A percentile compares a stretch with the other conserved stretches of the same genome.
These are phyloP conservation scores for Andrena chrysosceles DNA, from an alignment of 2,888 invertebrate species.

Conservation along the genomic window DNA sequence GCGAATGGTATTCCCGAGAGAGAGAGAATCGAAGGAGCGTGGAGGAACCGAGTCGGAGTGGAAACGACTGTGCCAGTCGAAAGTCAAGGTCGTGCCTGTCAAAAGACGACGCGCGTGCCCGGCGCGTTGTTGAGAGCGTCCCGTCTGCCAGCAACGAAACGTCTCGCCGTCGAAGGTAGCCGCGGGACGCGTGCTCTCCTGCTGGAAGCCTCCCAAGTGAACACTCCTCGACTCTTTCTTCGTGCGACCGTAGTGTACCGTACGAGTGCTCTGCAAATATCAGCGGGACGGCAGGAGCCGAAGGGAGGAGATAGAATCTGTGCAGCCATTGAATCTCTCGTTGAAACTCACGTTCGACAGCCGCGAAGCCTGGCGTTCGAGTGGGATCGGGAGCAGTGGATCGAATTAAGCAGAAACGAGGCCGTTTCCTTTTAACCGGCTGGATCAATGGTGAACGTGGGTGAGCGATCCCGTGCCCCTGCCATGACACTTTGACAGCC, in stretches of 20 bases:
- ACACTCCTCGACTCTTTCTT: conserved; percentile 37
- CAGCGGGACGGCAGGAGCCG: conserved; percentile 17
- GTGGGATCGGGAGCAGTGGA: conserved; percentile 55
- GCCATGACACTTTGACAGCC: conserved; percentile 26
- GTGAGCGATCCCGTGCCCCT: not conserved
- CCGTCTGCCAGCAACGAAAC: too few relatives aligned
- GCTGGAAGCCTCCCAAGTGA: not conserved
- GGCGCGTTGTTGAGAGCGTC: conserved; percentile 44
- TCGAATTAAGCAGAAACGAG: conserved; percentile 64
- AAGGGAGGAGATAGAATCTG: conserved; percentile 13
- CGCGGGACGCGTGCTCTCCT: not conserved
- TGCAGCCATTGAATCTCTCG: conserved; percentile 36
- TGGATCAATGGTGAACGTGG: conserved; percentile 55
- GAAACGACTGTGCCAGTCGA: conserved; percentile 27
- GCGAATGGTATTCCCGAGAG: not conserved
- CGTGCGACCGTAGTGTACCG: conserved; percentile 16
- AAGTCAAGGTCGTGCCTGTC: conserved; percentile 70
- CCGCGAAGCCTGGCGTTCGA: conserved; percentile 55
- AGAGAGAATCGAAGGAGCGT: not conserved
- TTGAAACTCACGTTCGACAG: conserved; percentile 46
- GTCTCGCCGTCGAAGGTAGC: too few relatives aligned
- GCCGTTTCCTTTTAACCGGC: conserved; percentile 59
- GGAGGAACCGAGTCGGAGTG: not conserved
- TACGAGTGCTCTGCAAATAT: conserved; percentile 56
- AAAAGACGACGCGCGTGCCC: conserved; percentile 43